These are phyloP conservation scores for Pseudopleuronectes americanus DNA, from an alignment of 2,797 vertebrate species.

Conservation along the genomic window DNA sequence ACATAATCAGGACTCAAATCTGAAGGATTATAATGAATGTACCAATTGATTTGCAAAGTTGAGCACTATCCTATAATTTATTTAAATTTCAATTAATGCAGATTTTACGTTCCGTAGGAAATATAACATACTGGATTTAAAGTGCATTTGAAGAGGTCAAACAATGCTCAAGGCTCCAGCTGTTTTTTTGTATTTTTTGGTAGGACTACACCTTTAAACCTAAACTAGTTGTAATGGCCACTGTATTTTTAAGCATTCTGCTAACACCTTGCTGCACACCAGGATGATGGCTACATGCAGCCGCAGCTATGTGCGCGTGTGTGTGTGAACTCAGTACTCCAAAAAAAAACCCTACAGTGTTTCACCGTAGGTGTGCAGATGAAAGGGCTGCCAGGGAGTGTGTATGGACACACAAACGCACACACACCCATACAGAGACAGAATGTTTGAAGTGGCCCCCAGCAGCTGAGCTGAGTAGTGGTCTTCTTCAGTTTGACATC, in stretches of 20 bases:
- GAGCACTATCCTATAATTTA: too few relatives aligned
- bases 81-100: too few relatives aligned
- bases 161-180: too few relatives aligned
- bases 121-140: too few relatives aligned
- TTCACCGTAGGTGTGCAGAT: conserved; percentile 75
- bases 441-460: conserved; percentile 69
- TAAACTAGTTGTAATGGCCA: conserved; percentile 1
- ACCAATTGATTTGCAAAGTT: too few relatives aligned
- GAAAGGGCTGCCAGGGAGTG: conserved; percentile 66
- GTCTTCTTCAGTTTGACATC: conserved; percentile 72
- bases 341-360: conserved; percentile 49
- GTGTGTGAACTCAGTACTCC: conserved; percentile 41
- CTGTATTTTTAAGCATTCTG: conserved; percentile 23
- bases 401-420: conserved; percentile 24
- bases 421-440: conserved; percentile 5
- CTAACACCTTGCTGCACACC: conserved; percentile 31
- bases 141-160: too few relatives aligned
- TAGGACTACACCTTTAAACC: conserved; percentile 11
- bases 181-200: background rate
- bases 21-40: too few relatives aligned
- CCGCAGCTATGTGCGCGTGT: conserved; percentile 25
- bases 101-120: too few relatives aligned
- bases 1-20: too few relatives aligned
- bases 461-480: conserved; percentile 63
- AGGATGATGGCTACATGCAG: conserved; percentile 55